These are phyloP conservation scores for Ctenodactylus gundi DNA, from an alignment of 2,113 vertebrate species.

Conservation along the genomic window DNA sequence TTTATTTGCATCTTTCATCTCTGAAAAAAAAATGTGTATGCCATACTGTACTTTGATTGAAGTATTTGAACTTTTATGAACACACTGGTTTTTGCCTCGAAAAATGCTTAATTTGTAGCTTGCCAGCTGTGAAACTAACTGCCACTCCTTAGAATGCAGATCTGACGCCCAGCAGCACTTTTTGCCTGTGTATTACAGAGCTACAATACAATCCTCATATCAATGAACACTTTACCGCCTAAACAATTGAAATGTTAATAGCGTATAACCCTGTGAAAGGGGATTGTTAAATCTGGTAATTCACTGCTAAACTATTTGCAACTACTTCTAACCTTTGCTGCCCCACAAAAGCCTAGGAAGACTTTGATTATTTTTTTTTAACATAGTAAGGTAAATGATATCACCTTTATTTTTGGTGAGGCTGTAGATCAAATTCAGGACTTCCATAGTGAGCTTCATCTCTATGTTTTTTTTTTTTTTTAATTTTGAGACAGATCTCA, in stretches of 20 bases:
- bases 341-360: neutral
- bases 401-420: neutral
- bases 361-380: neutral
- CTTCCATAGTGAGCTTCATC: no score
- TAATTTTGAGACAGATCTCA: no score
- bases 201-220: neutral
- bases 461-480: no score
- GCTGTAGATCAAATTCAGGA: no score
- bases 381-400: neutral
- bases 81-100: conserved; percentile 17
- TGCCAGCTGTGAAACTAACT: neutral
- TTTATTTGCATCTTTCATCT: conserved; percentile 69
- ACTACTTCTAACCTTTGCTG: neutral
- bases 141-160: conserved; percentile 40
- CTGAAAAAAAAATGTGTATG: conserved; percentile 59
- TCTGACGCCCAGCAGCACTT: neutral
- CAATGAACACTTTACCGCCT: conserved; percentile 25
- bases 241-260: neutral
- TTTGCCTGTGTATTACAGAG: neutral
- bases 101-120: conserved; percentile 18
- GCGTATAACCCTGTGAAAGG: neutral
- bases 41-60: conserved; percentile 59
- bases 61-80: conserved; percentile 67
- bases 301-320: neutral
- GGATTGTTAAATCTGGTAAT: neutral